These are phyloP conservation scores for Pungitius pungitius DNA, from an alignment of 2,113 vertebrate genomes.

Conservation along the genomic window DNA sequence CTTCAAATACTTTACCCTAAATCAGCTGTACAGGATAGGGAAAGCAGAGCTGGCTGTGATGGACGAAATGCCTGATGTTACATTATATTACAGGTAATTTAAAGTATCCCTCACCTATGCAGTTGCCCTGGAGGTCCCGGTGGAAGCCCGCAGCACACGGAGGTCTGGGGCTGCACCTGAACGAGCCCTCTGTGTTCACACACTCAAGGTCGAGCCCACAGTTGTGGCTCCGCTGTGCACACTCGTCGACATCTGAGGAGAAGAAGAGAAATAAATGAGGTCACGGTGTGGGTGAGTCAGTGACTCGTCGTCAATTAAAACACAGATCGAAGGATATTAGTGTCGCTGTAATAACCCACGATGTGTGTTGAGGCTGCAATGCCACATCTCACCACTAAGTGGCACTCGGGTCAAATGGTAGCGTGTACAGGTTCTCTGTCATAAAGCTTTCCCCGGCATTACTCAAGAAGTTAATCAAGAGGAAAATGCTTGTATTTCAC, in stretches of 20 bases:
- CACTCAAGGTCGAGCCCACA: slow-evolving; percentile 84
- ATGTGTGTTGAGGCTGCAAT: background rate
- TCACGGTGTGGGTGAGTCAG: background rate
- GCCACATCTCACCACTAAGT: slow-evolving; percentile 60
- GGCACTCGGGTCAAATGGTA: slow-evolving; percentile 70
- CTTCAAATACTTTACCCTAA: background rate
- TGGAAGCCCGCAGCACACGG: slow-evolving; percentile 86
- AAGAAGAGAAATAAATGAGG: background rate
- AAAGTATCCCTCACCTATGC: slow-evolving; percentile 90
- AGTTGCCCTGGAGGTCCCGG: slow-evolving; percentile 84
- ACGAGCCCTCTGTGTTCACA: slow-evolving; percentile 89
- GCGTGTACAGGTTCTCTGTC: background rate
- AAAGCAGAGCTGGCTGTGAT: background rate
- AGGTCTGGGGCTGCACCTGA: slow-evolving; percentile 85
- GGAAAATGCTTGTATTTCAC: background rate
- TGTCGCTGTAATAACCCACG: slow-evolving; percentile 6
- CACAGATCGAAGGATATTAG: slow-evolving; percentile 2
- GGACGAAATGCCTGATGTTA: background rate
- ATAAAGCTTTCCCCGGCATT: background rate
- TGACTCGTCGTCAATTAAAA: slow-evolving; percentile 1
- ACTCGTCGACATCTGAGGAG: slow-evolving; percentile 88
- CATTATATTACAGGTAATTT: no score
- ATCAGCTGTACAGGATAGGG: background rate
- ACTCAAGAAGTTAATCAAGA: slow-evolving; percentile 6
- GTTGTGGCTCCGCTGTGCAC: slow-evolving; percentile 79